A percentile compares a stretch with the other conserved stretches of the same genome.
These are phyloP conservation scores for Eulemur rubriventer DNA, from an alignment of 2,797 vertebrate genomes.

Conservation along the genomic window DNA sequence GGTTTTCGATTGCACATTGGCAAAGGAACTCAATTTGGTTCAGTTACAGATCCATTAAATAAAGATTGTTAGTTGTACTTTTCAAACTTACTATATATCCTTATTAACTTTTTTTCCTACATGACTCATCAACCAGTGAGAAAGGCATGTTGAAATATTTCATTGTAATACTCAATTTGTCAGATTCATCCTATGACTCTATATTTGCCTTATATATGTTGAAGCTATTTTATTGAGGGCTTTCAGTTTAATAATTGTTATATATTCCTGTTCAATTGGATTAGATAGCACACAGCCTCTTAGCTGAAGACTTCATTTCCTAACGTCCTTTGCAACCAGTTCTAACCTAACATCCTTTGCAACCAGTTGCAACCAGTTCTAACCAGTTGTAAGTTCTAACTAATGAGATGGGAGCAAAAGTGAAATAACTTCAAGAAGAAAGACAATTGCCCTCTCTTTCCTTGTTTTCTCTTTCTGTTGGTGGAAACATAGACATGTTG, in stretches of 20 bases:
- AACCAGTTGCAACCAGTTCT: background rate
- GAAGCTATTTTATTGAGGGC: background rate
- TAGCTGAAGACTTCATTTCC: background rate
- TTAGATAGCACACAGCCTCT: background rate
- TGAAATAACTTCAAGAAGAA: too few species aligned
- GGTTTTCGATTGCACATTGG: too few species aligned
- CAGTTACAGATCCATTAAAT: background rate
- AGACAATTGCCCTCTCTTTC: too few species aligned
- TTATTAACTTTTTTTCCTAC: background rate
- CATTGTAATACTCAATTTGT: background rate
- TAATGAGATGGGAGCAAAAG: too few species aligned
- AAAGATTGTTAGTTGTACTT: background rate
- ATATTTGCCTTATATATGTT: background rate
- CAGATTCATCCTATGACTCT: background rate
- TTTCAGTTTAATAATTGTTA: background rate
- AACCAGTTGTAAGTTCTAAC: background rate
- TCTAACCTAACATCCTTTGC: background rate
- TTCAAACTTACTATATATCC: background rate
- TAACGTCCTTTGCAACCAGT: background rate
- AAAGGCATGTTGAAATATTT: background rate
- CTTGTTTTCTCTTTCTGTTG: too few species aligned
- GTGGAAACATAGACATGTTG: background rate
- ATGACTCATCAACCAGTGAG: background rate
- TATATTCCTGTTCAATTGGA: background rate
- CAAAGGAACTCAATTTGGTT: too few species aligned